Conservation (phyloP, 2,113 vertebrate genomes). For the Erythrocercus mccallii region DNA sequence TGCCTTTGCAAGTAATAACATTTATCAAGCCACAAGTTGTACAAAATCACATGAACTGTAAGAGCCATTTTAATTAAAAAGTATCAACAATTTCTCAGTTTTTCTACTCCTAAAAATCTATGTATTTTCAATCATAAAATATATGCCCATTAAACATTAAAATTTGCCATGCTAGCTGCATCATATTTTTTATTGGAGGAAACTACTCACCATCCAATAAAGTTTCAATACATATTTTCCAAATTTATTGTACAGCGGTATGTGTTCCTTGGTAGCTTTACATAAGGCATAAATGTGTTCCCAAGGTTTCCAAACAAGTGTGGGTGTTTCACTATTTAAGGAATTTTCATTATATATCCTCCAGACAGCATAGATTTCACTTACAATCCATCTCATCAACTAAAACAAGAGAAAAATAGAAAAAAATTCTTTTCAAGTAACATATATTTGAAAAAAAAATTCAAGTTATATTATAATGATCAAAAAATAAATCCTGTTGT, state of each 20-base stretch:
- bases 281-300: slow-evolving; percentile 92
- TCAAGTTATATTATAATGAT: background rate
- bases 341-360: slow-evolving; percentile 63
- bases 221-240: slow-evolving; percentile 92
- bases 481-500: background rate
- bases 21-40: background rate
- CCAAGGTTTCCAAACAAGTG: slow-evolving; percentile 87
- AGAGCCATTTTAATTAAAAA: background rate
- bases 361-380: slow-evolving; percentile 87
- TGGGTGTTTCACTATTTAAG: slow-evolving; percentile 17
- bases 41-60: background rate
- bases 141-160: background rate
- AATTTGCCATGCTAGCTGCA: background rate
- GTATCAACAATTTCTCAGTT: background rate
- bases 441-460: background rate
- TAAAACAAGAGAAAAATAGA: slow-evolving; percentile 42
- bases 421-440: accelerated
- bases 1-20: background rate
- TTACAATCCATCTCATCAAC: slow-evolving; percentile 92
- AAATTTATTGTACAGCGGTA: slow-evolving; percentile 85
- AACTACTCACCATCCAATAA: slow-evolving; percentile 90
- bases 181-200: background rate
- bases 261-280: slow-evolving; percentile 78
- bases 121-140: background rate
- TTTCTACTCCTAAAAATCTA: background rate